These are phyloP conservation scores for Parnassius smintheus DNA, from an alignment of 2,888 invertebrate genomes.

Conservation along the genomic window DNA sequence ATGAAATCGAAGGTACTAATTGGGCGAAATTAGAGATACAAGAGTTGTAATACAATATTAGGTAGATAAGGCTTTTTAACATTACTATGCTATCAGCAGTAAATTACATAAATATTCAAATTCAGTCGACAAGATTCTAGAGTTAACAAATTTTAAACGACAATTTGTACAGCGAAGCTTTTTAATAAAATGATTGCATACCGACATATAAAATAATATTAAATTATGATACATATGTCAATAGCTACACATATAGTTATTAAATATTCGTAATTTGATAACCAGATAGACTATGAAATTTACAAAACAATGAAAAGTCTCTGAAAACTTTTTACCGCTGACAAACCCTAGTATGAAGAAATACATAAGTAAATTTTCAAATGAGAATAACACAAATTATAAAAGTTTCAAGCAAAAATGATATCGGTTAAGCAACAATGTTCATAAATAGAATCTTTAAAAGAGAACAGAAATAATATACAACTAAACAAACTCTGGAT, in stretches of 20 bases:
- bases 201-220: conserved; percentile 42
- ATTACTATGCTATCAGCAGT: conserved; percentile 40
- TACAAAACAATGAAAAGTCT: conserved; percentile 45
- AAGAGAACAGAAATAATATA: conserved; percentile 14
- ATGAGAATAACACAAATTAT: conserved; percentile 30
- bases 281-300: conserved; percentile 76
- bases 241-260: conserved; percentile 32
- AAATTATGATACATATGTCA: conserved; percentile 40
- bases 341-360: conserved; percentile 40
- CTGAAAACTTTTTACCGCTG: conserved; percentile 26
- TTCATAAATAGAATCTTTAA: conserved; percentile 20
- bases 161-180: conserved; percentile 58
- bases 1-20: neutral
- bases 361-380: conserved; percentile 34
- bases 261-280: conserved; percentile 71
- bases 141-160: conserved; percentile 39
- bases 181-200: conserved; percentile 50
- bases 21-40: neutral
- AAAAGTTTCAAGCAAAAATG: conserved; percentile 19
- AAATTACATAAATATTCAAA: conserved; percentile 53
- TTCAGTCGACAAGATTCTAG: conserved; percentile 69
- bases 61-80: neutral
- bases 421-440: conserved; percentile 23
- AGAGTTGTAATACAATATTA: neutral
- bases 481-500: conserved; percentile 24